These are phyloP conservation scores for Agrilus biguttatus DNA, from an alignment of 2,888 invertebrate genomes.

Conservation along the genomic window DNA sequence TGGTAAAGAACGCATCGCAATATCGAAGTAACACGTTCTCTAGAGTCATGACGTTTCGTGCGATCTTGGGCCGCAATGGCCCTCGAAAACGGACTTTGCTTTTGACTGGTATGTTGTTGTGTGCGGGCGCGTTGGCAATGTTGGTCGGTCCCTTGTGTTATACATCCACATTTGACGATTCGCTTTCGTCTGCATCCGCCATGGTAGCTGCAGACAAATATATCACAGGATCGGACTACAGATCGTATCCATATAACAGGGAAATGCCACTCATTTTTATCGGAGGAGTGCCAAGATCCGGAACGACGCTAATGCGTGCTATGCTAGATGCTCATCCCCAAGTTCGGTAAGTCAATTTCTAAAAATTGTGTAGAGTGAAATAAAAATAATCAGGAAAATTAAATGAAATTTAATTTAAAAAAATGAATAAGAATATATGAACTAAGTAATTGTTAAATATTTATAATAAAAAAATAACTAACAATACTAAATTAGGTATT, in stretches of 20 bases:
- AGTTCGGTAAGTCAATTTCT: constrained; percentile 50
- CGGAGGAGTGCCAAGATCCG: constrained; percentile 94
- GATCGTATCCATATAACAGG: constrained; percentile 62
- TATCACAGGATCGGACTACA: constrained; percentile 46
- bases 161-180: constrained; percentile 10
- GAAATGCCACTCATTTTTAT: constrained; percentile 92
- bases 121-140: constrained; percentile 28
- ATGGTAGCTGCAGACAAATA: constrained; percentile 38
- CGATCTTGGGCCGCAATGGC: constrained; percentile 23
- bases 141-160: constrained; percentile 31
- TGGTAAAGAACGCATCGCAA: too few relatives aligned
- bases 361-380: too few relatives aligned
- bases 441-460: too few relatives aligned
- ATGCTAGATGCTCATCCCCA: constrained; percentile 97
- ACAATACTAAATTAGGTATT: too few relatives aligned
- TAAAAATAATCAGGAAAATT: too few relatives aligned
- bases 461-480: too few relatives aligned
- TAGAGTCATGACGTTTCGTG: too few relatives aligned
- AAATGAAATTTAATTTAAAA: too few relatives aligned
- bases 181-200: constrained; percentile 8
- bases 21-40: too few relatives aligned
- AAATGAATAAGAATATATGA: too few relatives aligned
- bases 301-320: constrained; percentile 93
- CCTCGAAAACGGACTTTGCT: constrained; percentile 26
- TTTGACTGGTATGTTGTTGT: constrained; percentile 27